Base-by-base conservation (phyloP, 1,140 invertebrate genomes). In the Limonius californicus region DNA sequence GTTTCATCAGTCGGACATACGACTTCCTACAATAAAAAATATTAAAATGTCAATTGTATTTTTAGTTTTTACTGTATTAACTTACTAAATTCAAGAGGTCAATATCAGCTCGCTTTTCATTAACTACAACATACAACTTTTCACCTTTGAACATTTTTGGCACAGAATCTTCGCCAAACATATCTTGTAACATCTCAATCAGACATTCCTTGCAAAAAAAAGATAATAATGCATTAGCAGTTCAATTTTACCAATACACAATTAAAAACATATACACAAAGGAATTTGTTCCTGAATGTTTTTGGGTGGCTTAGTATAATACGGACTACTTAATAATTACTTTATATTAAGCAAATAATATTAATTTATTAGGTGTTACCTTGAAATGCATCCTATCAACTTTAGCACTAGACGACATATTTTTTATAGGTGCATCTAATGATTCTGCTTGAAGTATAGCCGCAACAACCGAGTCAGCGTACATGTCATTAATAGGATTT, bases 401-500 rank as follows among this genome's bases (percentile, higher is more conserved):
- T 74, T 92, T 70, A 78, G 86, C 69, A 80, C 83, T 65, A 78
- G 82, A 59, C 79, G 85, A 58, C 80, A 79, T 71, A 76, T 83
- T 76, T 78, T 89, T 72, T 70, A 85, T 70, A 70, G 82, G 76
- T 62, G 81, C 77, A 68, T 88, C 85, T 67, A 85, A 80, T 61
- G 85, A 77, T 66, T 92, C 89, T 1, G 90, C 89, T 76, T 90
- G 87, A 63, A 94, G 80, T 27, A 94, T 81, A 42, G 86, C 92
- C 8, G 92, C 89, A 27, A 98, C 80, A 11, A 97, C 89, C 15
- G 95, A 89, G 81, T 99, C 97, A 1, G 97, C 95, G 78, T 93
- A 98, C 93, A 99, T 98, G 77, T 99, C 97, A 73, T 94, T 92
- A 15, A 97, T 89, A 9, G 96, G 95, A 73, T 91, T 94, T 14